Percentiles rank a stretch among this genome's conserved stretches.
Conservation (phyloP, 2,113 vertebrate species). For the Aphyosemion australe region DNA sequence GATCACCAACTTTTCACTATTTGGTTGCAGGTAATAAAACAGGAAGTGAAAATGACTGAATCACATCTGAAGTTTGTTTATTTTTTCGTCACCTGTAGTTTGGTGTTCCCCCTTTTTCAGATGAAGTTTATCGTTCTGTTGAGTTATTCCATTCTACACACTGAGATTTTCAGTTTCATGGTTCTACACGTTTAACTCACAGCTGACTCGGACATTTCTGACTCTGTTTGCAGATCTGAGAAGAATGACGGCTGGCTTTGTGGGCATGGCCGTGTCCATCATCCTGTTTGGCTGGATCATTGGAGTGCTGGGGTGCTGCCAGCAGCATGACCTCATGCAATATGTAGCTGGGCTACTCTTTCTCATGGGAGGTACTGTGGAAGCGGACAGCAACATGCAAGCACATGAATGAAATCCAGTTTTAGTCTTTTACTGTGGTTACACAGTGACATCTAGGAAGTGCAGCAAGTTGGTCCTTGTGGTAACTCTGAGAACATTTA, state of each 20-base stretch:
- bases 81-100: no score
- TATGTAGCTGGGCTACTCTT: conserved; percentile 94
- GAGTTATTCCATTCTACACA: neutral
- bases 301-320: conserved; percentile 91
- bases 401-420: conserved; percentile 40
- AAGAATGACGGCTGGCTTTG: conserved; percentile 92
- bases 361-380: conserved; percentile 91
- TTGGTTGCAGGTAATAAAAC: no score
- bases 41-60: no score
- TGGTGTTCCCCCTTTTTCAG: no score
- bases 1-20: no score
- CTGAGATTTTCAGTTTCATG: neutral
- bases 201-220: neutral
- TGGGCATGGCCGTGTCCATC: conserved; percentile 94
- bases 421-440: conserved; percentile 35
- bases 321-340: conserved; percentile 94
- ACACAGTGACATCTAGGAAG: conserved; percentile 2
- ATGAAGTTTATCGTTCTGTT: neutral
- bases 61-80: no score
- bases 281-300: conserved; percentile 93
- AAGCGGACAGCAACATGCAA: conserved; percentile 38
- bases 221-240: conserved; percentile 82
- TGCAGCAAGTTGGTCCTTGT: no score
- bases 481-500: no score
- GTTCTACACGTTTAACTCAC: neutral